Evolutionary conservation across 92 coral and sea anemone species (phyloP), one percentile per base, ranked within the genome.

Genomic region (Parazoanthus atlanticus): DNA sequence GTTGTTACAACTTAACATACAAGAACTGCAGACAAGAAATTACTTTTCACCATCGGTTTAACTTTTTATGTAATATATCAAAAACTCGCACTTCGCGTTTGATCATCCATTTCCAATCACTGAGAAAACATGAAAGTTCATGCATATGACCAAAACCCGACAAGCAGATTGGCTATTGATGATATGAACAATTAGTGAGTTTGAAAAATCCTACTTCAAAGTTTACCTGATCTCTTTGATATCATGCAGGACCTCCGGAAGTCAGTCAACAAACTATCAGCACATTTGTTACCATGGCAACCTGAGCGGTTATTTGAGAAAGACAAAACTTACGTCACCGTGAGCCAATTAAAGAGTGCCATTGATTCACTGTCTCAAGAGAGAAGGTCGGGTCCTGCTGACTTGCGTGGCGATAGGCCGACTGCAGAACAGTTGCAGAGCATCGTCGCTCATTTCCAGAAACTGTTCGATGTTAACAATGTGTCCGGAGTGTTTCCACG

Each of bases 381-480:
- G 23, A 89, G 89, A 40, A 95, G 97, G 76, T 92, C 96, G 26
- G 89, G 93, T 3, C 97, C 98, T 74, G 81, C 88, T 28, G 98
- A 94, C 73, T 79, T 95, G 31, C 88, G 89, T 76, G 93, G 94
- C 8, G 94, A 91, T 65, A 93, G 94, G 25, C 94, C 96, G 10
- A 88, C 93, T 47, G 30, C 90, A 67, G 96, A 95, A 52, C 97
- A 95, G 73, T 80, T 97, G 30, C 94, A 91, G 65, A 91, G 97
- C 88, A 94, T 97, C 76, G 91, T 97, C 61, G 98, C 98, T 23
- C 99, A 97, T 76, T 97, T 97, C 83, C 99, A 97, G 89, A 97
- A 91, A 88, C 91, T 97, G 49, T 97, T 97, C 82, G 99, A 97
- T 88, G 95, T 97, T 6, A 88, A 85, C 12, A 95, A 90, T 77